Evolutionary conservation across 1,140 invertebrate genomes (phyloP).

Genomic region (Elysia chlorotica): DNA sequence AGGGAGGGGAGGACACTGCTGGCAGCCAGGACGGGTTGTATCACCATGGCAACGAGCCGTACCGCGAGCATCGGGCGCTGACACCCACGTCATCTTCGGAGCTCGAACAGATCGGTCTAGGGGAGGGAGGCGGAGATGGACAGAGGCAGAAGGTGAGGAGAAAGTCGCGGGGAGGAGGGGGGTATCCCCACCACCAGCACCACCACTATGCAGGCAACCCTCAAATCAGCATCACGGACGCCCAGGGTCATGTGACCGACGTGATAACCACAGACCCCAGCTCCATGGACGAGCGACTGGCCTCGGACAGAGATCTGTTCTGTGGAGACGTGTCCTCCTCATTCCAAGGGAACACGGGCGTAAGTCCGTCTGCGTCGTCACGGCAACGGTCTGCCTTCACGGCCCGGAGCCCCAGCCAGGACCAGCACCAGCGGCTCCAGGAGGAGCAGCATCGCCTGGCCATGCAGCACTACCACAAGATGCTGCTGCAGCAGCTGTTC

Average conservation of each 20-base stretch:
- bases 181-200: not conserved
- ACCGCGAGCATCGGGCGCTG: not conserved
- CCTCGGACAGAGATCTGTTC: conserved; percentile 8
- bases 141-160: too few relatives aligned
- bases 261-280: conserved; percentile 71
- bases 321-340: too few relatives aligned
- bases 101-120: conserved; percentile 8
- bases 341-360: not conserved
- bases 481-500: conserved; percentile 19
- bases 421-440: conserved; percentile 3
- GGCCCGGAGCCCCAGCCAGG: not conserved
- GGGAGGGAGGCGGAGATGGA: too few relatives aligned
- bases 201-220: conserved; percentile 64
- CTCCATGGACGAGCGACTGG: conserved; percentile 49
- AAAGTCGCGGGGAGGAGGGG: too few relatives aligned
- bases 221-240: conserved; percentile 88
- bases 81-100: conserved; percentile 22
- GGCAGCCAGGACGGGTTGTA: not conserved
- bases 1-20: not conserved
- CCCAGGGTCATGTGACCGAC: conserved; percentile 71
- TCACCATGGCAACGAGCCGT: not conserved
- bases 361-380: not conserved
- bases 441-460: not conserved
- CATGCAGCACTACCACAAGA: too few relatives aligned
- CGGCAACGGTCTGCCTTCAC: too few relatives aligned